Percentiles rank a stretch among this genome's conserved stretches.
These are phyloP conservation scores for Drosophila trapezifrons DNA, from an alignment of 1,140 invertebrate species.

Conservation along the genomic window DNA sequence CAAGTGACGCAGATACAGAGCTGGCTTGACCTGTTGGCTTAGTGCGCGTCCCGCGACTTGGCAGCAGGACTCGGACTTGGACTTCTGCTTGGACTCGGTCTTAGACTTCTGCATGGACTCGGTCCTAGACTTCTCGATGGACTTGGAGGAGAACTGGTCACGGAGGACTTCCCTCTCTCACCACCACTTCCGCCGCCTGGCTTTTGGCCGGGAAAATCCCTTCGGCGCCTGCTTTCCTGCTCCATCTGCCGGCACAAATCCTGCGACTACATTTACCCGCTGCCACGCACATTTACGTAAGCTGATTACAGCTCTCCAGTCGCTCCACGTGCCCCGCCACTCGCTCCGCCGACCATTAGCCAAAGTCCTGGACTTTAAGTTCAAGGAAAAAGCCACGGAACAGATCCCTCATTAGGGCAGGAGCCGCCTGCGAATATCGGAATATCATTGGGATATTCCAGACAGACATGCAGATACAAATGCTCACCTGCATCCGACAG, in stretches of 20 bases:
- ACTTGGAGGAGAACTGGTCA: no score
- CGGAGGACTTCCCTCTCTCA: no score
- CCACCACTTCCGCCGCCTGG: not conserved
- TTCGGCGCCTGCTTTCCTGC: constrained; percentile 41
- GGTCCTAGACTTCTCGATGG: not conserved
- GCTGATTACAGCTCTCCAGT: constrained; percentile 56
- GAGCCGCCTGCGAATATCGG: not conserved
- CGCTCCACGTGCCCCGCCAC: not conserved
- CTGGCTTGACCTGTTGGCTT: no score
- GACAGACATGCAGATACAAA: not conserved
- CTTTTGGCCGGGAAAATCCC: constrained; percentile 45
- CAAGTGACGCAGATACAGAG: no score
- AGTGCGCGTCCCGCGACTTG: no score
- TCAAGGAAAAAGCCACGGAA: not conserved
- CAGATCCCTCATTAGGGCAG: constrained; percentile 34
- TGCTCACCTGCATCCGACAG: constrained; percentile 18
- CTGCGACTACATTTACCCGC: constrained; percentile 64
- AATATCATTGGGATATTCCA: constrained; percentile 7
- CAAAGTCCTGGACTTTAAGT: constrained; percentile 1
- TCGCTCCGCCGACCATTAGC: constrained; percentile 56
- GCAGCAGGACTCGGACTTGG: no score
- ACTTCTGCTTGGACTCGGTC: not conserved
- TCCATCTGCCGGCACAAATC: constrained; percentile 57
- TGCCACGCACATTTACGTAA: constrained; percentile 73
- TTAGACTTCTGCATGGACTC: not conserved